A percentile compares a stretch with the other conserved stretches of the same genome.
These are phyloP conservation scores for Xiphophorus hellerii DNA, from an alignment of 2,113 vertebrate species.

Conservation along the genomic window DNA sequence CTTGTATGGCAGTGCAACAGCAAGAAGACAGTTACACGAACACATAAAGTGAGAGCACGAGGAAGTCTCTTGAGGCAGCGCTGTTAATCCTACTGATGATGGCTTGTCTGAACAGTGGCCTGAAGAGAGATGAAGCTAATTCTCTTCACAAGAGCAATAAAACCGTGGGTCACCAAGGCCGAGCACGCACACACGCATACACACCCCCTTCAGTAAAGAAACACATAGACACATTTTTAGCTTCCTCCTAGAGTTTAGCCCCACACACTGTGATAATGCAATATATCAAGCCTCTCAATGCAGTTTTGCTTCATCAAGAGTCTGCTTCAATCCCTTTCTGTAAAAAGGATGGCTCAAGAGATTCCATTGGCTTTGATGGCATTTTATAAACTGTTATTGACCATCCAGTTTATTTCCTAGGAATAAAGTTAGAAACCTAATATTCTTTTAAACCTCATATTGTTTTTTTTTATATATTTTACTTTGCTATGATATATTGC, in stretches of 20 bases:
- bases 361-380: constrained; percentile 60
- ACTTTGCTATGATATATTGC: constrained; percentile 59
- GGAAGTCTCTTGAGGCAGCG: constrained; percentile 45
- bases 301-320: constrained; percentile 51
- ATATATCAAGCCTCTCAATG: constrained; percentile 47
- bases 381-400: constrained; percentile 67
- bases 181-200: constrained; percentile 20
- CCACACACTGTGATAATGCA: constrained; percentile 35
- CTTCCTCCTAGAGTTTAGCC: constrained; percentile 24
- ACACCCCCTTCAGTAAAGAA: constrained; percentile 19
- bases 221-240: constrained; percentile 17
- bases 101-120: constrained; percentile 54
- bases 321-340: constrained; percentile 38
- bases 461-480: not conserved
- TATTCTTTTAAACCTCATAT: constrained; percentile 54
- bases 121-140: constrained; percentile 62
- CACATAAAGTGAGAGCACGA: constrained; percentile 36
- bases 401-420: constrained; percentile 43
- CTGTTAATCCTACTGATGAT: constrained; percentile 62
- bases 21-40: not conserved
- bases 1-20: constrained; percentile 7
- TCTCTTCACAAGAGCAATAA: constrained; percentile 59
- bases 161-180: constrained; percentile 41
- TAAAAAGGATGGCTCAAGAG: constrained; percentile 39
- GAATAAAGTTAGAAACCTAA: constrained; percentile 62